Percentiles rank a stretch among this genome's conserved stretches.
Evolutionary conservation across 53 echinoderm and acorn worm species (phyloP).

Genomic region (Astropecten irregularis): DNA sequence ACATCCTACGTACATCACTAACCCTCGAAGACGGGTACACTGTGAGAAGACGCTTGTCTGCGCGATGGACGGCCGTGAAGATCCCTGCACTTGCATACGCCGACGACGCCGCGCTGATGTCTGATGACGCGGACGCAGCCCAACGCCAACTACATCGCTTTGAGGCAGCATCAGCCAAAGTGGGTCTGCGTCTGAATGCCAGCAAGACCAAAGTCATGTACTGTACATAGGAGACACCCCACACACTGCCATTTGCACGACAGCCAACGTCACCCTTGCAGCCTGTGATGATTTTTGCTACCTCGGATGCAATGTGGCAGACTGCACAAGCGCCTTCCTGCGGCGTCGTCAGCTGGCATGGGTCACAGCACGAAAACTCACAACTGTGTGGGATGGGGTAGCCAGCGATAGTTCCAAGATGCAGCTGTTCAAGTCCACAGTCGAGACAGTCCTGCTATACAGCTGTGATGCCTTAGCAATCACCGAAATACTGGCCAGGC

Average conservation of each 20-base stretch:
- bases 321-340: too few species aligned
- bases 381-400: too few species aligned
- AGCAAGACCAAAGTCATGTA: neutral
- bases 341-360: constrained; percentile 26
- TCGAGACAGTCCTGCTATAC: too few species aligned
- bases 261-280: neutral
- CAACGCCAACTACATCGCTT: neutral
- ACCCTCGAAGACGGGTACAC: too few species aligned
- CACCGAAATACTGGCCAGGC: too few species aligned
- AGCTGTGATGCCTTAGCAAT: too few species aligned
- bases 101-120: neutral
- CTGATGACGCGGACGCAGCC: neutral
- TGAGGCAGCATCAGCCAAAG: constrained; percentile 1
- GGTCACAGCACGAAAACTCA: constrained; percentile 44
- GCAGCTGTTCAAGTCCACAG: too few species aligned
- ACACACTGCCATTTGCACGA: neutral
- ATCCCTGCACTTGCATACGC: too few species aligned
- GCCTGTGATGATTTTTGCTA: neutral
- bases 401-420: too few species aligned
- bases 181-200: neutral
- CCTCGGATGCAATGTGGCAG: neutral
- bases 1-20: too few species aligned
- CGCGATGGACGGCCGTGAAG: neutral
- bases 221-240: neutral
- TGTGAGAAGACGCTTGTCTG: neutral